Base-by-base conservation (phyloP, 2,113 vertebrate species). In the Percopsis transmontana region DNA sequence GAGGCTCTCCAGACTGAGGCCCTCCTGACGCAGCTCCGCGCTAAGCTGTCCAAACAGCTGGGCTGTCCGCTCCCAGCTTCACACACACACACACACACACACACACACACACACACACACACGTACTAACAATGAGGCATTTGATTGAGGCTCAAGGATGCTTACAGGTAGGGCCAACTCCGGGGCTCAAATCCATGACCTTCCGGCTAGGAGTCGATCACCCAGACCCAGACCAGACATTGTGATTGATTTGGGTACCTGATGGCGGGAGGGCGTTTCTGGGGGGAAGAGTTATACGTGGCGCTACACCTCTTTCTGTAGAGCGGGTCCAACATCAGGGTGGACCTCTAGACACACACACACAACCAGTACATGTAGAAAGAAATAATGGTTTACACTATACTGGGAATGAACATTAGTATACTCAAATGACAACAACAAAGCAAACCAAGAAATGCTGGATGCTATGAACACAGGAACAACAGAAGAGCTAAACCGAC, bases 31-130 rank as follows among this genome's bases (percentile, higher is more conserved):
- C 21, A 92, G 70, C 77, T 92, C 91, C 0, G 74, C 66, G 58
- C 77, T 87, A 76, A 92, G 87, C 82, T 92, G 91, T 47, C 19
- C 19, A 16, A 91, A 91, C 70, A 92, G 78, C 50, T 87, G 82
- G 24, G 77, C 79, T 0, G 81, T 92, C 16, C 79, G 70, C 79
- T 92, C 92, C 84, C 77, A 80, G 74, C 91, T 91, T 54, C 14
- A 33, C 52, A 54, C 23, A 27, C 23, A 33, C 21, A 44, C 16
- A 55, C 62, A 55, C 48, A 62, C 59, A 15, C 47, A 27, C 48
- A 44, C 16, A 47, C 54, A 63, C 10, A 60, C 38, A 54, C 47
- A 51, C 44, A 59, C 57, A 54, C 19, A 64, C 13, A 59, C 18
- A 18, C 33, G 13, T 16, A 41, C 19, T 20, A 6, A 48, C 11